A percentile compares a stretch with the other conserved stretches of the same genome.
phyloP scores from a whole-genome alignment of 2,888 invertebrate genomes.

The Ennomos quercinarius region DNA sequence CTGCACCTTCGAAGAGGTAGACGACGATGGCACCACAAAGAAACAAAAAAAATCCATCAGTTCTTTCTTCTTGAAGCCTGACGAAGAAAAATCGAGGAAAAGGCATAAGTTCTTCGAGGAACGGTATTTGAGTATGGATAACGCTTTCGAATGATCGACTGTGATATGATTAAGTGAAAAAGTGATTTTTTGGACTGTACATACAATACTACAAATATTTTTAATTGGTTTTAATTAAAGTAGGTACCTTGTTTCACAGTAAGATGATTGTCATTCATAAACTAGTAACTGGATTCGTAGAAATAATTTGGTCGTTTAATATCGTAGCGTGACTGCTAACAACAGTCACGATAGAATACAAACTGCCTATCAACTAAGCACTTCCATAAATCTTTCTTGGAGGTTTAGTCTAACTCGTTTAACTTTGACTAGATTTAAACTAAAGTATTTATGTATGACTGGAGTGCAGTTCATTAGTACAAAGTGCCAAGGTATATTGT shows the following conservation, averaged over 20 bases:
- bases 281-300: slow-evolving; percentile 3
- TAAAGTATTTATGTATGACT: slow-evolving; percentile 8
- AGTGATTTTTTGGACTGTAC: slow-evolving; percentile 21
- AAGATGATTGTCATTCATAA: neutral
- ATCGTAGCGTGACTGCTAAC: slow-evolving; percentile 23
- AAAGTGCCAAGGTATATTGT: slow-evolving; percentile 8
- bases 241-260: neutral
- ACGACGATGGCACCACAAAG: slow-evolving; percentile 77
- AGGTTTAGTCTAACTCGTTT: neutral
- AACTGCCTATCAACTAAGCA: slow-evolving; percentile 21
- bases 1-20: slow-evolving; percentile 90
- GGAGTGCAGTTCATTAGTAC: slow-evolving; percentile 26
- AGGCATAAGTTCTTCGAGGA: slow-evolving; percentile 89
- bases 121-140: slow-evolving; percentile 84
- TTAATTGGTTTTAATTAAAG: too few relatives aligned
- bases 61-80: slow-evolving; percentile 80
- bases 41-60: slow-evolving; percentile 84
- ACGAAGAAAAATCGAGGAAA: slow-evolving; percentile 73
- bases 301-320: slow-evolving; percentile 30
- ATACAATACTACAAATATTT: too few relatives aligned
- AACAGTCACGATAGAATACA: slow-evolving; percentile 26
- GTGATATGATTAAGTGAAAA: slow-evolving; percentile 29
- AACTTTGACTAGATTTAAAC: neutral
- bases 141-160: slow-evolving; percentile 69
- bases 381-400: slow-evolving; percentile 5